Evolutionary conservation across 2,113 vertebrate species (phyloP).

Genomic region (Jacana jacana): DNA sequence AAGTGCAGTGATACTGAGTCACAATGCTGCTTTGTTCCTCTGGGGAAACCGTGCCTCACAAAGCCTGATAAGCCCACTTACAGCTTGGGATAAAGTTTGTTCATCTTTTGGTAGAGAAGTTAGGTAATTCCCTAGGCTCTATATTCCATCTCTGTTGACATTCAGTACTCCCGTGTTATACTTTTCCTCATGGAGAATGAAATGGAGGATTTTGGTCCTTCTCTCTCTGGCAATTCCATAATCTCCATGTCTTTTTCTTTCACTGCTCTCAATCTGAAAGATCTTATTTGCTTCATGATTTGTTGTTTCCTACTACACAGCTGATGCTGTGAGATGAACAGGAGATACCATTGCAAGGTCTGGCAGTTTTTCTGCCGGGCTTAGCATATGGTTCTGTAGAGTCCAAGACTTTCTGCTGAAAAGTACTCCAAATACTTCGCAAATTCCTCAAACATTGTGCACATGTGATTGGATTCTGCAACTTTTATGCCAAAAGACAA

Average conservation of each 20-base stretch:
- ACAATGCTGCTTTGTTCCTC: background rate
- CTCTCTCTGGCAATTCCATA: background rate
- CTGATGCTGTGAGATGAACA: background rate
- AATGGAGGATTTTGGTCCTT: background rate
- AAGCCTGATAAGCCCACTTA: background rate
- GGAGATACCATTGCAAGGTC: background rate
- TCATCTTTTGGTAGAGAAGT: background rate
- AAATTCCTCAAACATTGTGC: background rate
- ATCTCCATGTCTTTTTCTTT: background rate
- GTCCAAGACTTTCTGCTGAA: background rate
- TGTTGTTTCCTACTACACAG: background rate
- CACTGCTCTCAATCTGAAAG: background rate
- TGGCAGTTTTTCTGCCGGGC: background rate
- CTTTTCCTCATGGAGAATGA: background rate
- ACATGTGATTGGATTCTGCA: background rate
- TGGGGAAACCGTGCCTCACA: background rate
- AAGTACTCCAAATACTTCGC: background rate
- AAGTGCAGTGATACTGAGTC: background rate
- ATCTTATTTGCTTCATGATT: background rate
- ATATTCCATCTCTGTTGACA: background rate
- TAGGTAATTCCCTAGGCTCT: background rate
- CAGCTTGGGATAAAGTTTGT: background rate
- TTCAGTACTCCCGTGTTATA: background rate
- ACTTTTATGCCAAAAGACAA: background rate
- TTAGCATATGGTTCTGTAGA: background rate